phyloP scores from a whole-genome alignment of 2,888 invertebrate species.

The Dichetophora obliterata region DNA sequence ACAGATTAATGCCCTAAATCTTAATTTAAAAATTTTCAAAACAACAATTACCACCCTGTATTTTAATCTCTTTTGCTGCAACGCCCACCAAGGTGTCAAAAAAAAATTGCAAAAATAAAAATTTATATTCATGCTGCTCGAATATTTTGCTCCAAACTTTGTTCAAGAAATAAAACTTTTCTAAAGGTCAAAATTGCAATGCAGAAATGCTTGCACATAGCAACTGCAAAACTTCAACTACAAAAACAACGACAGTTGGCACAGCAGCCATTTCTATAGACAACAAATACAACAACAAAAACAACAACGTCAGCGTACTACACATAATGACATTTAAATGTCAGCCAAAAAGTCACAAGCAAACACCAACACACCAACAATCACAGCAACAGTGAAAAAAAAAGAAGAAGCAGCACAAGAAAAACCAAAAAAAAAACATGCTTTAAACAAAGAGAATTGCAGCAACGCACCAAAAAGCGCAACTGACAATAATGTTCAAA shows the following conservation, averaged over 20 bases:
- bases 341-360: slow-evolving; percentile 9
- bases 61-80: neutral
- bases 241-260: neutral
- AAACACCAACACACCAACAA: neutral
- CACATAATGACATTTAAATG: slow-evolving; percentile 25
- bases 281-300: slow-evolving; percentile 12
- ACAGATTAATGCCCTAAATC: no score
- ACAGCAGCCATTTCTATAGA: neutral
- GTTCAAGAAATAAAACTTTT: slow-evolving; percentile 20
- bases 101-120: no score
- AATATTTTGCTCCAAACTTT: slow-evolving; percentile 2
- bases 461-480: neutral
- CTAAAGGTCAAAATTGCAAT: slow-evolving; percentile 27
- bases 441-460: neutral
- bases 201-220: neutral
- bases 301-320: neutral
- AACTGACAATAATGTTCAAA: slow-evolving; percentile 5
- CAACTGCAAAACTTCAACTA: neutral
- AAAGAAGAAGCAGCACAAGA: neutral
- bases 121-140: neutral
- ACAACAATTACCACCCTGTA: no score
- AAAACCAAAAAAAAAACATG: neutral
- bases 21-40: no score
- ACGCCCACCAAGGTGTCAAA: neutral
- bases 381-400: neutral